phyloP scores from a whole-genome alignment of 2,113 vertebrate species.

The Tachysurus vachellii region DNA sequence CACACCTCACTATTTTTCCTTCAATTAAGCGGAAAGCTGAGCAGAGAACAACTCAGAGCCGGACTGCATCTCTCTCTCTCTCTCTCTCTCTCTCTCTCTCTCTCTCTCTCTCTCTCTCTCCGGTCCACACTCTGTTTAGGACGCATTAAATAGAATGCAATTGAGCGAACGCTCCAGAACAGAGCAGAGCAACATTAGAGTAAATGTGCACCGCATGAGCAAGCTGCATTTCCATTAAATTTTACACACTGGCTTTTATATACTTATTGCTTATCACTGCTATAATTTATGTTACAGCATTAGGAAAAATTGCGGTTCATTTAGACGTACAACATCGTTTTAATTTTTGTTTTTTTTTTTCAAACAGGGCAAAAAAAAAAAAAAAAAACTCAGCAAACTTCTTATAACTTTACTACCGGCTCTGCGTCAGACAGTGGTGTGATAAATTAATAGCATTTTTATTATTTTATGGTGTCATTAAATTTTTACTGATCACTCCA shows the following conservation, averaged over 20 bases:
- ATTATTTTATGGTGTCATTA: constrained; percentile 99
- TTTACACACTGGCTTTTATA: constrained; percentile 99
- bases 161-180: constrained; percentile 43
- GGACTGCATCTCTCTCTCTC: no score
- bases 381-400: constrained; percentile 93
- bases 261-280: constrained; percentile 97
- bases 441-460: constrained; percentile 99
- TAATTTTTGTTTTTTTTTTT: constrained; percentile 81
- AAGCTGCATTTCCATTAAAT: constrained; percentile 92
- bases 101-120: neutral
- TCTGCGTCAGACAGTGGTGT: constrained; percentile 90
- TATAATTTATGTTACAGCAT: constrained; percentile 87
- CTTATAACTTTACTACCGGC: constrained; percentile 89
- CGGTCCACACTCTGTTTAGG: neutral
- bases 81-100: no score
- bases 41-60: neutral
- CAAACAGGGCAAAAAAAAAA: constrained; percentile 80
- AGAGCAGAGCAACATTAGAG: neutral
- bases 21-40: constrained; percentile 25
- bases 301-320: constrained; percentile 92
- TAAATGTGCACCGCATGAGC: constrained; percentile 57
- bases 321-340: constrained; percentile 80
- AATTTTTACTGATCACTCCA: constrained; percentile 99
- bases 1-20: constrained; percentile 39
- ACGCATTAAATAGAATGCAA: constrained; percentile 37